phyloP scores from a whole-genome alignment of 2,888 invertebrate genomes.

The Lithophane leautieri region DNA sequence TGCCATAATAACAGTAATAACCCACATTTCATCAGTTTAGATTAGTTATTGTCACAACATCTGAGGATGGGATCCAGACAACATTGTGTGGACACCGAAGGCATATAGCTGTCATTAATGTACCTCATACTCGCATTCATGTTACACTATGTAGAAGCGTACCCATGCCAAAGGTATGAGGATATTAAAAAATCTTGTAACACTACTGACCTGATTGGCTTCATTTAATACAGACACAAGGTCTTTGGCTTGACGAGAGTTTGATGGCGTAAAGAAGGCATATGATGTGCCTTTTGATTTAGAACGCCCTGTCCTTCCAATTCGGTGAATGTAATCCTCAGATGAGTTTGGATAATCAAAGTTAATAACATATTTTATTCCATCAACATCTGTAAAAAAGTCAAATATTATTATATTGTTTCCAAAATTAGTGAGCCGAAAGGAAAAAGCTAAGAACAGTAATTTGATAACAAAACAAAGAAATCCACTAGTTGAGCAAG shows the following conservation, averaged over 20 bases:
- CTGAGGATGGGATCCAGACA: conserved; percentile 95
- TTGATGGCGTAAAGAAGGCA: conserved; percentile 97
- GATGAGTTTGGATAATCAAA: conserved; percentile 98
- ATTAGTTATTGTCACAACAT: conserved; percentile 88
- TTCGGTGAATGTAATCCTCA: conserved; percentile 98
- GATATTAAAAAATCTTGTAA: conserved; percentile 70
- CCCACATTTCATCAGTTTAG: background rate
- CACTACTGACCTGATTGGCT: conserved; percentile 95
- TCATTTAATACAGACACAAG: conserved; percentile 96
- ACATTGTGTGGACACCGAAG: conserved; percentile 94
- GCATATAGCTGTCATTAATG: conserved; percentile 92
- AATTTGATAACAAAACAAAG: conserved; percentile 54
- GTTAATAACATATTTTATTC: conserved; percentile 98
- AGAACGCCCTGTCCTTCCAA: conserved; percentile 97
- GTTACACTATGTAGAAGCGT: conserved; percentile 91
- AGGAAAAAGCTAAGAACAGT: conserved; percentile 45
- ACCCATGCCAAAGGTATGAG: conserved; percentile 95
- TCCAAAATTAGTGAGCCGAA: conserved; percentile 16
- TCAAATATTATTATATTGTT: conserved; percentile 63
- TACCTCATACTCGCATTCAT: conserved; percentile 95
- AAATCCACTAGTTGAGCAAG: conserved; percentile 44
- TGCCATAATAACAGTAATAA: background rate
- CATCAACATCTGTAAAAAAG: conserved; percentile 95
- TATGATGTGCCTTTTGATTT: conserved; percentile 97
- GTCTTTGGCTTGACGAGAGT: conserved; percentile 96